A percentile compares a stretch with the other conserved stretches of the same genome.
phyloP scores from a whole-genome alignment of 2,113 vertebrate species.

The Dasypus novemcinctus region DNA sequence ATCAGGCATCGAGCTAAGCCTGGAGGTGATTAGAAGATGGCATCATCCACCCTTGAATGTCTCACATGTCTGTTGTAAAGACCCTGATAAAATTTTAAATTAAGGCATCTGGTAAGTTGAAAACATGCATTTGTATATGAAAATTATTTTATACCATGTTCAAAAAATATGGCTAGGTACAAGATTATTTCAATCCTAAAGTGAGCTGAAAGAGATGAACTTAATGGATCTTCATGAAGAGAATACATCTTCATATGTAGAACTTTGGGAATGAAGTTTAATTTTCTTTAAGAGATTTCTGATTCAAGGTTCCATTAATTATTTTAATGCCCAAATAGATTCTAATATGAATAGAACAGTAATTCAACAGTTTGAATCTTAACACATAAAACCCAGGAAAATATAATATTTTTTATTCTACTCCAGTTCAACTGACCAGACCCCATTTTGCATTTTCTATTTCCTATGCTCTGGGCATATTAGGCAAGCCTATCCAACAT shows the following conservation, averaged over 20 bases:
- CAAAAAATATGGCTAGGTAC: background rate
- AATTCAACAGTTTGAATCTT: background rate
- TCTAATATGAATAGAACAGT: background rate
- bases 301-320: background rate
- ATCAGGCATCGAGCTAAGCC: background rate
- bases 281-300: background rate
- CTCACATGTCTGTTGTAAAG: background rate
- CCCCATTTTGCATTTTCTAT: background rate
- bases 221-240: background rate
- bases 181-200: background rate
- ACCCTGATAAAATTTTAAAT: background rate
- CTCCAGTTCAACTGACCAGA: background rate
- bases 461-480: background rate
- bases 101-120: background rate
- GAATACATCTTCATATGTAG: background rate
- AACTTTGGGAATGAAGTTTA: background rate
- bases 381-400: background rate
- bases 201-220: background rate
- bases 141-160: background rate
- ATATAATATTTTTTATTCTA: background rate
- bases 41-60: background rate
- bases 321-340: background rate
- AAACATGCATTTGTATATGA: background rate
- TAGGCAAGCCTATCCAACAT: background rate
- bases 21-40: background rate